Percentiles rank a stretch among this genome's conserved stretches.
Evolutionary conservation across 53 echinoderm and acorn worm species (phyloP).

Genomic region (Echinarachnius parma): DNA sequence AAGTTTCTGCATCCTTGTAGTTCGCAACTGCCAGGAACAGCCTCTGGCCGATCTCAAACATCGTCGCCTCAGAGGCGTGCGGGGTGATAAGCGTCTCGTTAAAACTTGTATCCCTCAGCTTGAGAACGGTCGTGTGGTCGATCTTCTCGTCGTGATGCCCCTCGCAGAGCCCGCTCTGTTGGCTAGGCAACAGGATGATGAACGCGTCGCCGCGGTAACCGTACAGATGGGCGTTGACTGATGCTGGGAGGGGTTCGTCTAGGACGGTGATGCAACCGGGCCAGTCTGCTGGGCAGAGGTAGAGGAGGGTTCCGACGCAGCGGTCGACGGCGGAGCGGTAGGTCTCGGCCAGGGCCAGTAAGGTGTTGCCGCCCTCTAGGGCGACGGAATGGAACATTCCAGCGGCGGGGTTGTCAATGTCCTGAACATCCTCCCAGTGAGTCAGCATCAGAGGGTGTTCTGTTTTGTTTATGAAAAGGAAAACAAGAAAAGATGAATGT

Average conservation of each 20-base stretch:
- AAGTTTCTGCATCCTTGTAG: conserved; percentile 36
- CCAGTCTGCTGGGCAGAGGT: conserved; percentile 42
- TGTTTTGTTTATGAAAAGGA: no score
- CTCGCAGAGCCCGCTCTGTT: conserved; percentile 27
- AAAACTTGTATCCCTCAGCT: conserved; percentile 38
- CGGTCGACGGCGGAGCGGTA: conserved; percentile 34
- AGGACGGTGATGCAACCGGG: conserved; percentile 14
- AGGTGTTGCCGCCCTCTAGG: conserved; percentile 40
- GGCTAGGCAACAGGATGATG: conserved; percentile 43
- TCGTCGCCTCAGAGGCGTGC: conserved; percentile 44
- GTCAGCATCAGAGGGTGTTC: conserved; percentile 54
- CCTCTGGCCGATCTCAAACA: conserved; percentile 58
- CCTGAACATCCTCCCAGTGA: conserved; percentile 48
- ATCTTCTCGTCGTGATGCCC: background rate
- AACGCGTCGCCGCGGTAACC: conserved; percentile 34
- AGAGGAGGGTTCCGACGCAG: conserved; percentile 56
- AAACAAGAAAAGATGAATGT: no score
- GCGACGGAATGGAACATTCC: conserved; percentile 40
- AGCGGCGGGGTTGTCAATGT: conserved; percentile 47
- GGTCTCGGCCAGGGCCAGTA: conserved; percentile 52
- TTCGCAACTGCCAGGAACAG: conserved; percentile 61
- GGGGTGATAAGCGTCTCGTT: conserved; percentile 27
- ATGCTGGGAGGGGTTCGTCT: conserved; percentile 39
- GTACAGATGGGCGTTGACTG: conserved; percentile 41
- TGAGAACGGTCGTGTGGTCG: conserved; percentile 31